phyloP scores from a whole-genome alignment of 1,140 invertebrate genomes.

The Paraescarpia echinospica region DNA sequence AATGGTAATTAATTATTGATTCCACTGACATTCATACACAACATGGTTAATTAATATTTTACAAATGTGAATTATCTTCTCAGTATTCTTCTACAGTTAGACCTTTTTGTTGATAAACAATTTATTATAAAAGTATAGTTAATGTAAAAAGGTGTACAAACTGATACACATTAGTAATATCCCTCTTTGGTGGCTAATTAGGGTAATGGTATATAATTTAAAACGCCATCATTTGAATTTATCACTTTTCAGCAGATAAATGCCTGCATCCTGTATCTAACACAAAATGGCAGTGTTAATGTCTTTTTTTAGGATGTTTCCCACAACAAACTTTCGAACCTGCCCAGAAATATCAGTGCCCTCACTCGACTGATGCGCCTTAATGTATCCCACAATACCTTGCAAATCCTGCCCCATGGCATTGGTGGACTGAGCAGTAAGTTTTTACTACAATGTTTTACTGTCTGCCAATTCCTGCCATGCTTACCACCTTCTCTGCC shows the following conservation, averaged over 20 bases:
- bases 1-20: not conserved
- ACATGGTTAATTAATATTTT: not conserved
- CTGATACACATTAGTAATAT: too few relatives aligned
- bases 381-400: conserved; percentile 65
- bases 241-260: too few relatives aligned
- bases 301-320: conserved; percentile 64
- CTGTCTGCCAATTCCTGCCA: not conserved
- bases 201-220: too few relatives aligned
- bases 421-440: conserved; percentile 64
- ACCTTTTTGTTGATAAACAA: not conserved
- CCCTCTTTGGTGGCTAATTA: too few relatives aligned
- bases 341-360: conserved; percentile 66
- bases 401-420: conserved; percentile 64
- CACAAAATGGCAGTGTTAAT: not conserved
- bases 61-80: not conserved
- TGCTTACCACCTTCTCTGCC: not conserved
- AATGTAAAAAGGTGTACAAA: too few relatives aligned
- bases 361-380: conserved; percentile 64
- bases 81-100: not conserved
- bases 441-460: conserved; percentile 22
- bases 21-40: not conserved
- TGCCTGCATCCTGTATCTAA: not conserved
- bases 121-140: not conserved
- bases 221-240: too few relatives aligned
- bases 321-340: conserved; percentile 62